Evolutionary conservation across 2,113 vertebrate species (phyloP).

Genomic region (Monarcha castaneiventris): DNA sequence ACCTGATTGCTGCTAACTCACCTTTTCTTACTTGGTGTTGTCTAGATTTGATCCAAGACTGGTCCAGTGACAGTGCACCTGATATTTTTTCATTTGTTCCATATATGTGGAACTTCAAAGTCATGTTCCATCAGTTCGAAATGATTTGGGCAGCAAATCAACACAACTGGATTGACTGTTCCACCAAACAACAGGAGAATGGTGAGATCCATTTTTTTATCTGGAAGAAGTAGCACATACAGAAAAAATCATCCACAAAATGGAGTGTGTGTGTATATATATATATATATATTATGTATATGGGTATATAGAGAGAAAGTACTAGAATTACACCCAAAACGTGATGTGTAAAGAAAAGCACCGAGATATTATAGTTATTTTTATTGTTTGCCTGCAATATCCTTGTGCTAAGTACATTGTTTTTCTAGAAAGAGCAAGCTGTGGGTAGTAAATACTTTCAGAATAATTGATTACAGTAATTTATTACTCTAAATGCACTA

Average conservation of each 20-base stretch:
- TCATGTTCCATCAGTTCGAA: slow-evolving; percentile 98
- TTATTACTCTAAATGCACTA: not conserved
- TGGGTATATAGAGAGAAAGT: not conserved
- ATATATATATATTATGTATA: no score
- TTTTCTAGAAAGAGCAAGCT: not conserved
- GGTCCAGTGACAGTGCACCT: slow-evolving; percentile 93
- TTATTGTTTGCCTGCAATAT: not conserved
- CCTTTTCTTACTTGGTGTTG: not conserved
- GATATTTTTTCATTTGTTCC: slow-evolving; percentile 98
- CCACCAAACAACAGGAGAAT: slow-evolving; percentile 98
- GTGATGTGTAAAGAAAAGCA: not conserved
- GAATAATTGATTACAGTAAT: not conserved
- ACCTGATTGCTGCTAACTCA: not conserved
- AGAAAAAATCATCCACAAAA: not conserved
- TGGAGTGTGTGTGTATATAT: fast-evolving
- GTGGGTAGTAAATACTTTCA: not conserved
- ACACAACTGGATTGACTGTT: slow-evolving; percentile 98
- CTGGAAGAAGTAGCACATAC: not conserved
- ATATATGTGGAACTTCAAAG: slow-evolving; percentile 97
- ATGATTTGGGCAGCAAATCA: slow-evolving; percentile 99
- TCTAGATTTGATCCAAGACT: slow-evolving; percentile 96
- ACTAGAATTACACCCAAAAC: not conserved
- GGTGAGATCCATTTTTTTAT: slow-evolving; percentile 72
- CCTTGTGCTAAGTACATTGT: not conserved
- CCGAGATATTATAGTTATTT: not conserved